Evolutionary conservation across 2,113 vertebrate genomes (phyloP).

Genomic region (Cavia porcellus): DNA sequence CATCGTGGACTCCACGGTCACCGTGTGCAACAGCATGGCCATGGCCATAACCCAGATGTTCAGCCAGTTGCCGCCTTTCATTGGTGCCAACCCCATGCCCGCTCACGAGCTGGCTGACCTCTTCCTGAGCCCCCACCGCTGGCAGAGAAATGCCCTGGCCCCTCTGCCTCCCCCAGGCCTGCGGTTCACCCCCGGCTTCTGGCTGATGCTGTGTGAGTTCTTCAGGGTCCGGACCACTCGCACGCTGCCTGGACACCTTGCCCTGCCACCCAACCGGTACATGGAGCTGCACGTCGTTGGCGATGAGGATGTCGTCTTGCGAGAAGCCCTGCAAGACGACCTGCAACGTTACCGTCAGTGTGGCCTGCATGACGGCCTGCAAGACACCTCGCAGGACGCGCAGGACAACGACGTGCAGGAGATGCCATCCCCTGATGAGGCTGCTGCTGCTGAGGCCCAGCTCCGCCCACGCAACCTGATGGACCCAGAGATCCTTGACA

Average conservation of each 20-base stretch:
- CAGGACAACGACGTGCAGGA: slow-evolving; percentile 63
- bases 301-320: slow-evolving; percentile 76
- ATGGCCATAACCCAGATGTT: neutral
- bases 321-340: slow-evolving; percentile 84
- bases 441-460: rapidly evolving
- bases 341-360: slow-evolving; percentile 82
- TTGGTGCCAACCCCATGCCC: rapidly evolving
- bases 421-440: neutral
- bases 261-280: rapidly evolving
- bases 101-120: neutral
- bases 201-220: slow-evolving; percentile 62
- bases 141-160: neutral
- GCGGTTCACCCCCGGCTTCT: slow-evolving; percentile 18
- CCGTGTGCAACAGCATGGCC: rapidly evolving
- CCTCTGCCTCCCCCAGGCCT: neutral
- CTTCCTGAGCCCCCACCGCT: neutral
- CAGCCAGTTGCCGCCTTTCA: neutral
- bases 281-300: slow-evolving; percentile 70
- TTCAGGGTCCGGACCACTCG: neutral
- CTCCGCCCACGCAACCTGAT: neutral
- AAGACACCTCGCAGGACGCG: slow-evolving; percentile 84
- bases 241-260: rapidly evolving
- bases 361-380: slow-evolving; percentile 85
- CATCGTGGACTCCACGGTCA: neutral
- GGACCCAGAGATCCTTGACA: neutral